These are phyloP conservation scores for Acrobasis suavella DNA, from an alignment of 2,888 invertebrate species.

Conservation along the genomic window DNA sequence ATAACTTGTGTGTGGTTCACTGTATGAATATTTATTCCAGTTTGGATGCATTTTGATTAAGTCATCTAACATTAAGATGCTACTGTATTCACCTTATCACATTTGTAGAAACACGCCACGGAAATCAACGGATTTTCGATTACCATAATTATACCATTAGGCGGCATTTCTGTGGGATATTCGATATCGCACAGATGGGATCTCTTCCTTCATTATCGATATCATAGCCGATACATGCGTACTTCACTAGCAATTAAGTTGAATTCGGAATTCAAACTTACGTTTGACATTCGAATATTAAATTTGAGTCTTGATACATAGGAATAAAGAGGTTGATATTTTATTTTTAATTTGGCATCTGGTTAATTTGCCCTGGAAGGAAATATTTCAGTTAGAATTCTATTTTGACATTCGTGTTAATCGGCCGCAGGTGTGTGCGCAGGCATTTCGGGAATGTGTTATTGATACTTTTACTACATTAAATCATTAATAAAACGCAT, in stretches of 20 bases:
- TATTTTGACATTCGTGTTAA: constrained; percentile 79
- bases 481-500: constrained; percentile 23
- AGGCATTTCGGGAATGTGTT: constrained; percentile 54
- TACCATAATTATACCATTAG: constrained; percentile 48
- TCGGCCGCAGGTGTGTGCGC: constrained; percentile 71
- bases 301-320: constrained; percentile 6
- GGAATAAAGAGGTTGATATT: constrained; percentile 2
- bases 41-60: constrained; percentile 5
- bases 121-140: constrained; percentile 34
- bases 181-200: constrained; percentile 28
- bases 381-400: constrained; percentile 65
- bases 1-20: background rate
- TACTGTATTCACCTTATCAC: constrained; percentile 29
- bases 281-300: constrained; percentile 7
- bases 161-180: constrained; percentile 27
- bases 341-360: constrained; percentile 34
- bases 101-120: constrained; percentile 28
- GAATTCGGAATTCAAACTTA: constrained; percentile 36
- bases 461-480: constrained; percentile 44
- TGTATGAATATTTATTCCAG: constrained; percentile 13
- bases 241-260: constrained; percentile 62
- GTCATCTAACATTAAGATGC: constrained; percentile 22
- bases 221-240: constrained; percentile 38
- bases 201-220: constrained; percentile 39
- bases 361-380: constrained; percentile 59